Conservation (phyloP, 2,888 invertebrate genomes). For the Junonia oenone region DNA sequence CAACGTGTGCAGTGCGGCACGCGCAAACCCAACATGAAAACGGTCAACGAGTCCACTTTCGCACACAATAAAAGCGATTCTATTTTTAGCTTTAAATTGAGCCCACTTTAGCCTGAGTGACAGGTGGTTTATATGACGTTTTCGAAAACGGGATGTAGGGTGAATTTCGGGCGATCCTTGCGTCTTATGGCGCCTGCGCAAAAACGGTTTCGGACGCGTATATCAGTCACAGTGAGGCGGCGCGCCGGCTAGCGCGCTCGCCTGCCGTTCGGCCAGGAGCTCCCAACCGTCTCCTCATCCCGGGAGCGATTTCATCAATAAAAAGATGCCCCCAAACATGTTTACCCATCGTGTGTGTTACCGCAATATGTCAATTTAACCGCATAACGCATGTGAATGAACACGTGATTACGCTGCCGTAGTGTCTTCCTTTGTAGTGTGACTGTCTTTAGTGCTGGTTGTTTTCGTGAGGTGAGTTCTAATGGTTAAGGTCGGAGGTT, state of each 20-base stretch:
- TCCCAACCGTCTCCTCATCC: constrained; percentile 48
- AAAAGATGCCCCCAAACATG: constrained; percentile 50
- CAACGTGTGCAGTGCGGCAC: constrained; percentile 79
- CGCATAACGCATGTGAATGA: constrained; percentile 40
- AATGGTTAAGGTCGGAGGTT: constrained; percentile 56
- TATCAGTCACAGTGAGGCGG: constrained; percentile 70
- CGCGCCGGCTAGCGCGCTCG: constrained; percentile 79
- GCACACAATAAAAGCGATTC: constrained; percentile 21
- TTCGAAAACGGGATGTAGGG: constrained; percentile 34
- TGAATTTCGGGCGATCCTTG: constrained; percentile 74
- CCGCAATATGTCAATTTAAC: constrained; percentile 60
- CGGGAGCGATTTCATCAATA: constrained; percentile 56
- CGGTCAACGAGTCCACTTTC: constrained; percentile 14
- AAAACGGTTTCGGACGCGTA: constrained; percentile 48
- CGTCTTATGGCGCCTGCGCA: constrained; percentile 64
- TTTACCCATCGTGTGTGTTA: constrained; percentile 43
- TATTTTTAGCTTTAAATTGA: constrained; percentile 19
- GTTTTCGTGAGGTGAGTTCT: constrained; percentile 70
- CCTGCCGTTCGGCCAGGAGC: constrained; percentile 67
- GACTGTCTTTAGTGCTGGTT: constrained; percentile 53
- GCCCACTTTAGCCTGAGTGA: constrained; percentile 22
- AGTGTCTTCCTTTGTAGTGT: constrained; percentile 63
- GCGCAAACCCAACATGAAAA: constrained; percentile 50
- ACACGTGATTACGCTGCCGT: constrained; percentile 43
- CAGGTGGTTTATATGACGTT: constrained; percentile 37